These are phyloP conservation scores for Diachrysia chrysitis DNA, from an alignment of 2,888 invertebrate species.

Conservation along the genomic window DNA sequence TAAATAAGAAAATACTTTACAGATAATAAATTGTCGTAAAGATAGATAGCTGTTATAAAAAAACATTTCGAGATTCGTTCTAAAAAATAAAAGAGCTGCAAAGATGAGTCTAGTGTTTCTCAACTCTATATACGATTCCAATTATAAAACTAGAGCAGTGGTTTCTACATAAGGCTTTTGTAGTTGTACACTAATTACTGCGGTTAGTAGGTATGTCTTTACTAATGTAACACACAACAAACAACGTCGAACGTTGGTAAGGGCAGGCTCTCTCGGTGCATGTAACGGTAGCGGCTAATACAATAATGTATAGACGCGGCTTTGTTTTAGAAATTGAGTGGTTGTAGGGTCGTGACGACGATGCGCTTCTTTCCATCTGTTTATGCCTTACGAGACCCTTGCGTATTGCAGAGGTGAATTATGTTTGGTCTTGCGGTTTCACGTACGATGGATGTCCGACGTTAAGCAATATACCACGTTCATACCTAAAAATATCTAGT, in stretches of 20 bases:
- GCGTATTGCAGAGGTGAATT: conserved; percentile 69
- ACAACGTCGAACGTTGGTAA: conserved; percentile 62
- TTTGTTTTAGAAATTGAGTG: conserved; percentile 88
- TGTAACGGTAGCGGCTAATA: conserved; percentile 83
- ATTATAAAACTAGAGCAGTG: neutral
- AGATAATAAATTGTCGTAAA: too few relatives aligned
- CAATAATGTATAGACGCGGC: conserved; percentile 83
- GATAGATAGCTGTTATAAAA: too few relatives aligned
- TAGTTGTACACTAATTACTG: conserved; percentile 12
- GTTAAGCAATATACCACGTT: conserved; percentile 45
- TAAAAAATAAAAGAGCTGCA: neutral
- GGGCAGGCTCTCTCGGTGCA: conserved; percentile 61
- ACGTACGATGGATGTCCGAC: conserved; percentile 32
- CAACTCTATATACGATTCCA: neutral
- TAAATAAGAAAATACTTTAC: neutral
- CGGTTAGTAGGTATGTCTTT: conserved; percentile 28
- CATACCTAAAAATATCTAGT: conserved; percentile 22
- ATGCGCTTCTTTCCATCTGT: conserved; percentile 73
- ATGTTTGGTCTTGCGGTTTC: conserved; percentile 65
- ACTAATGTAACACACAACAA: conserved; percentile 19
- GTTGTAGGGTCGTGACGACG: conserved; percentile 79
- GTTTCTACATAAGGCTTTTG: conserved; percentile 19
- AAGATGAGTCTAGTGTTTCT: neutral
- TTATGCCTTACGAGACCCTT: conserved; percentile 59
- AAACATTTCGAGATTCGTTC: too few relatives aligned